phyloP scores from a whole-genome alignment of 2,888 invertebrate species.

The Arenicola marina region DNA sequence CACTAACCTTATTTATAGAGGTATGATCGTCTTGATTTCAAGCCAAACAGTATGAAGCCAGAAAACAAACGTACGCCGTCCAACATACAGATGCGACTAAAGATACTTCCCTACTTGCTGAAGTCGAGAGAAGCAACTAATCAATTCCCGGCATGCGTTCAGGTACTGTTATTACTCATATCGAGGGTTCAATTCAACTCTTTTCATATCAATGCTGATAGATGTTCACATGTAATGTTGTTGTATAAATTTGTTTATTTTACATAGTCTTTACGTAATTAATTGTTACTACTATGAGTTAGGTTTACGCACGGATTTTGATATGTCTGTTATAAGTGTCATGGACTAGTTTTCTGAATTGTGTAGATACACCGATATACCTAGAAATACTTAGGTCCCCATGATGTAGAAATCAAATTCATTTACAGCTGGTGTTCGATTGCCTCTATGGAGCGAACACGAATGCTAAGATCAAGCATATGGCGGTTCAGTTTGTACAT shows the following conservation, averaged over 20 bases:
- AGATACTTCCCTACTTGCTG: conserved; percentile 81
- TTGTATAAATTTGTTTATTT: conserved; percentile 7
- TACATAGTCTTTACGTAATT: background rate
- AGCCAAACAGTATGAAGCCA: conserved; percentile 29
- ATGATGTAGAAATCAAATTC: background rate
- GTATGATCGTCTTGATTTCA: too few relatives aligned
- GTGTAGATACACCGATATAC: too few relatives aligned
- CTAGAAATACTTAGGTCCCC: too few relatives aligned
- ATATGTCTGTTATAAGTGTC: background rate
- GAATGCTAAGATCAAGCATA: conserved; percentile 78
- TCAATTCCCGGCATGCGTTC: conserved; percentile 75
- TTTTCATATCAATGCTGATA: too few relatives aligned
- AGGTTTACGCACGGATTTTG: background rate
- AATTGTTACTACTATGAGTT: background rate
- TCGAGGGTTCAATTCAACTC: too few relatives aligned
- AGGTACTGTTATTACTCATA: conserved; percentile 66
- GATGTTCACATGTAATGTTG: too few relatives aligned
- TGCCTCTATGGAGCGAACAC: conserved; percentile 83
- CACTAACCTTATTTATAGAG: too few relatives aligned
- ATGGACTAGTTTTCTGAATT: too few relatives aligned
- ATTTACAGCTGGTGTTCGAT: conserved; percentile 78
- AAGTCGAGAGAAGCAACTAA: conserved; percentile 63
- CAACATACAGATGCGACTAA: conserved; percentile 81
- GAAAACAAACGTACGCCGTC: conserved; percentile 79
- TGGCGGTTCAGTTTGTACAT: conserved; percentile 80